These are phyloP conservation scores for Tupaia tana DNA, from an alignment of 2,113 vertebrate species.

Conservation along the genomic window DNA sequence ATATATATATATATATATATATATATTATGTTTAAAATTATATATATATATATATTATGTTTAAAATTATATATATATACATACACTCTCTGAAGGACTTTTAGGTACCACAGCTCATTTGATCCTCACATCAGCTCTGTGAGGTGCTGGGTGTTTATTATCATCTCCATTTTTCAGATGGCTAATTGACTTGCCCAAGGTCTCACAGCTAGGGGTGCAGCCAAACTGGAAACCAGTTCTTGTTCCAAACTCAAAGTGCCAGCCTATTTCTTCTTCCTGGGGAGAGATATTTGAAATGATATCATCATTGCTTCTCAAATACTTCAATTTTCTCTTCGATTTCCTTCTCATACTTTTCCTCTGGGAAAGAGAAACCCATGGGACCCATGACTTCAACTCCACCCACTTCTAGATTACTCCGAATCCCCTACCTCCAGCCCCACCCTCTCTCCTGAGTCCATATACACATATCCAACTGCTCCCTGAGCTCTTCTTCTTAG, in stretches of 20 bases:
- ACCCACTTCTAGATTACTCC: neutral
- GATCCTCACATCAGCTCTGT: neutral
- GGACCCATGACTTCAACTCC: neutral
- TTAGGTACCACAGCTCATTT: neutral
- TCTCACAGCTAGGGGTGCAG: neutral
- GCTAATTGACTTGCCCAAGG: neutral
- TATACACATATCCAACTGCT: neutral
- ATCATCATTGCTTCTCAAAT: neutral
- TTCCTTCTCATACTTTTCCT: neutral
- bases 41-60: no score
- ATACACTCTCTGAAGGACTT: neutral
- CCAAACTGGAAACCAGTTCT: slow-evolving; percentile 16
- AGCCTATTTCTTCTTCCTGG: neutral
- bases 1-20: no score
- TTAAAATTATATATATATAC: no score
- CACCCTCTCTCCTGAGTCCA: neutral
- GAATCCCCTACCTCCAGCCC: neutral
- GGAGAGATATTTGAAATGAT: slow-evolving; percentile 1
- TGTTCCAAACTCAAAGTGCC: neutral
- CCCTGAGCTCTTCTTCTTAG: neutral
- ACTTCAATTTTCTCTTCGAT: neutral
- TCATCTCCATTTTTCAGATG: neutral
- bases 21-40: no score
- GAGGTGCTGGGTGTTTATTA: neutral
- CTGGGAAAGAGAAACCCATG: neutral